Evolutionary conservation across 2,797 vertebrate genomes (phyloP), one percentile per base, ranked within the genome.

Genomic region (Nannoperca obscura): DNA sequence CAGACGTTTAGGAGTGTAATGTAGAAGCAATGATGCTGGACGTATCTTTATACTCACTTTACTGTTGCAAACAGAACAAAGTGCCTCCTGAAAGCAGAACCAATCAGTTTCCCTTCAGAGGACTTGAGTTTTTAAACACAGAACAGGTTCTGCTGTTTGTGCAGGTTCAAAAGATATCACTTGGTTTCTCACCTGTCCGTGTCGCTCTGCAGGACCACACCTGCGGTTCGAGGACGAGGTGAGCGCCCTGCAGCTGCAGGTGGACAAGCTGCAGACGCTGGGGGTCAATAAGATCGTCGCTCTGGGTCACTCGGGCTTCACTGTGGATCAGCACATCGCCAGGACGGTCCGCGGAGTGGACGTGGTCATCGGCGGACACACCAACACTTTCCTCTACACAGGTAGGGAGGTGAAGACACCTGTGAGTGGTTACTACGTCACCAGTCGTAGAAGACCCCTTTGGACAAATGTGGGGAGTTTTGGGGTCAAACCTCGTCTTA

Each of bases 271-370:
- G 30, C 90, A 32, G 50, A 87, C 92, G 2, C 83, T 96, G 84
- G 96, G 96, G 3, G 91, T 99, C 19, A 96, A 96, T 78, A 98
- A 97, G 92, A 96, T 99, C 89, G 96, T 99, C 73, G 98, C 97
- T 15, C 94, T 99, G n/a, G 98, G 98, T 36, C 98, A 99, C 88
- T 98, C 98, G 0, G 98, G 98, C 17, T 99, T 99, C 86, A 73
- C 82, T 0, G 86, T 91, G 54, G 98, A 99, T 76, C 89, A 94
- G 87, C 88, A 88, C 42, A 96, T 99, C 14, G 98, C 97, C 64
- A 94, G 86, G 72, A 97, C 91, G 76, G 97, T 99, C 53, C 93
- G 77, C 27, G 97, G 97, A 0, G 95, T 99, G 4, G 98, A 99
- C 65, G 89, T 99, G 4, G 97, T 99, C 32, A 92, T 99, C 8